Evolutionary conservation across 37 sponge, comb jelly and placozoan genomes (phyloP), one percentile per base, ranked within the genome.

Genomic region (Aplysina aerophoba): DNA sequence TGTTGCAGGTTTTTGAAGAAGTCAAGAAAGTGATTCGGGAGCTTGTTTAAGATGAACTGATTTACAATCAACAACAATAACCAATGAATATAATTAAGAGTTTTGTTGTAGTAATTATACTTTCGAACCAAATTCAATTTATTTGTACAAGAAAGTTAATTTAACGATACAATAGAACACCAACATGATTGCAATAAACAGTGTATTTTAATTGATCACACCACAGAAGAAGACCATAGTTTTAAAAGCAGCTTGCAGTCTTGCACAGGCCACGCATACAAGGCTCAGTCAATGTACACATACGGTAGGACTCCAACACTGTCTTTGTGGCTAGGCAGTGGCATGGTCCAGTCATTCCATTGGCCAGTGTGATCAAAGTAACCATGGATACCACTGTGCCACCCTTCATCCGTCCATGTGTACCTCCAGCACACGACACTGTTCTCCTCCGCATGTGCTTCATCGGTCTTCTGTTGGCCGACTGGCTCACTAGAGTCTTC

Each of bases 331-430:
- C 59, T 41, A 0, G 79, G 86, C 17, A 91, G 83, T 15, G 79
- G 56, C 28, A 84, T 83, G 13, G 92, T 91, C 94, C 94, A 94
- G 22, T 59, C 79, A 56, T 83, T 82, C 94, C 94, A 94, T 12
- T 12, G 12, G 4, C 94, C 92, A 66, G 85, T 85, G 11, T 17
- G 30, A 15, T 81, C 89, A 22, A 88, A 28, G 65, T 81, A 83
- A 24, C 94, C 93, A 87, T 89, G 82, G 37, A 89, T 28, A 73
- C 93, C 94, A 24, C 44, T 19, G 24, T 40, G 24, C n/a, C 11
- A 54, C 15, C 78, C 78, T 4, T 30, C 17, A 69, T 4, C 27
- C 1, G 33, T 1, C 33, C 28, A 31, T 27, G 54, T 13, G 28
- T 28, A 62, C 28, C 28, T 62, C 64, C 64, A 62, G 28, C 64